Percentiles rank a stretch among this genome's conserved stretches.
Evolutionary conservation across 2,113 vertebrate genomes (phyloP).

Genomic region (Caracal caracal): DNA sequence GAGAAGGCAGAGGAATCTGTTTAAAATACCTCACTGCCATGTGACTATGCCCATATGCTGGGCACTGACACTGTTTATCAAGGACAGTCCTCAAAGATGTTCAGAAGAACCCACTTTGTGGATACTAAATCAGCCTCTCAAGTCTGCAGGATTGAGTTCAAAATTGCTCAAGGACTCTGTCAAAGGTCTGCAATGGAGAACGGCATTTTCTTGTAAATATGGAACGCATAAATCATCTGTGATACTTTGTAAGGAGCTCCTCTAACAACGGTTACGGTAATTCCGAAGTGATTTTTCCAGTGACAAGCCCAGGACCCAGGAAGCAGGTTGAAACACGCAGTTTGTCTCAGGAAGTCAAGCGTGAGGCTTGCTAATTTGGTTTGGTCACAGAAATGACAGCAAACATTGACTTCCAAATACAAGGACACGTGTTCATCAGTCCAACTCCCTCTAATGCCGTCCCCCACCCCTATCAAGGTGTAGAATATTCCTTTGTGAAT

Average conservation of each 20-base stretch:
- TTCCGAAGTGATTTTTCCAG: not conserved
- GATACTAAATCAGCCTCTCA: not conserved
- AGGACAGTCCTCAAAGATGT: not conserved
- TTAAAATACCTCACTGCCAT: not conserved
- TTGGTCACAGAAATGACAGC: not conserved
- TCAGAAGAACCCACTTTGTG: not conserved
- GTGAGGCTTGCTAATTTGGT: not conserved
- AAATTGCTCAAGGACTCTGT: not conserved
- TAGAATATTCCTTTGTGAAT: not conserved
- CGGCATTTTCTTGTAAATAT: not conserved
- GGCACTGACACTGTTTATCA: not conserved
- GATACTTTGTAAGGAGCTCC: not conserved
- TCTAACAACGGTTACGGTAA: not conserved
- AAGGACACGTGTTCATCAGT: not conserved
- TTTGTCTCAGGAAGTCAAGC: not conserved
- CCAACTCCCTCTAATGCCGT: not conserved
- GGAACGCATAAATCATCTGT: not conserved
- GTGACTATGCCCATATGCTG: rapidly evolving
- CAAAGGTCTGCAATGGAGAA: not conserved
- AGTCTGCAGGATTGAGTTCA: not conserved
- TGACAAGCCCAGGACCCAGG: not conserved
- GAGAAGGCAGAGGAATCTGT: not conserved
- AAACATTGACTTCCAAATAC: not conserved
- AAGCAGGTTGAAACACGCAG: not conserved
- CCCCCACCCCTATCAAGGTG: not conserved